Base-by-base conservation (phyloP, 2,113 vertebrate genomes). In the Macrotis lagotis region DNA sequence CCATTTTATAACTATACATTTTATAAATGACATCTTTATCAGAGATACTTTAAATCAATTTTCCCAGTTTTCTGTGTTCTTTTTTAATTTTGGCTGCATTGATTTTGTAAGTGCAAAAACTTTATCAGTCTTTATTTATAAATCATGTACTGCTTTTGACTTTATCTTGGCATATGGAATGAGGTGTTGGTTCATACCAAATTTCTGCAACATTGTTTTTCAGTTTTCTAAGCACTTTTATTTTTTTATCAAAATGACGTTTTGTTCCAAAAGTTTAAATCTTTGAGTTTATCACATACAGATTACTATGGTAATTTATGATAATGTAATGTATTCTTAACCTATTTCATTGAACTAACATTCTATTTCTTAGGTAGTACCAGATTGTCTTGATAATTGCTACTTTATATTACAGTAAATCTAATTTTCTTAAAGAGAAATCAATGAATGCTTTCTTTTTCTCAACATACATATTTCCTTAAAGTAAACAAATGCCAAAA, bases 401-500 rank as follows among this genome's bases (percentile, higher is more conserved):
- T 28, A 66, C 3, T 66, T 66, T 66, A 66, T 16, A 37, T 37
- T 66, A 66, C 1, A 66, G 12, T 52, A 88, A 90, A 92, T 88
- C 50, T 66, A 93, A 88, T 5, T 90, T 52, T 90, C 9, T 48
- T 44, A 94, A 59, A 52, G 37, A 51, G 10, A 51, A 93, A 47
- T 50, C 74, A 94, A 14, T 66, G 44, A 95, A 25, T 49, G 6
- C 51, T 28, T 88, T 96, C 0, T 50, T 88, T 83, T 88, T 51
- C 19, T 74, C 28, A 55, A 26, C 91, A 3, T 44, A 93, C 0
- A 31, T 22, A 95, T 93, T n/a, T 44, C n/a, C n/a, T 92, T 95
- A 31, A 96, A 92, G n/a, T 93, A 52, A 95, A 25, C n/a, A 59
- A 95, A 28, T 55, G 25, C 91, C 12, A 92, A 91, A 94, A 90